Base-by-base conservation (phyloP, 2,888 invertebrate species). In the Drosophila antonietae region DNA sequence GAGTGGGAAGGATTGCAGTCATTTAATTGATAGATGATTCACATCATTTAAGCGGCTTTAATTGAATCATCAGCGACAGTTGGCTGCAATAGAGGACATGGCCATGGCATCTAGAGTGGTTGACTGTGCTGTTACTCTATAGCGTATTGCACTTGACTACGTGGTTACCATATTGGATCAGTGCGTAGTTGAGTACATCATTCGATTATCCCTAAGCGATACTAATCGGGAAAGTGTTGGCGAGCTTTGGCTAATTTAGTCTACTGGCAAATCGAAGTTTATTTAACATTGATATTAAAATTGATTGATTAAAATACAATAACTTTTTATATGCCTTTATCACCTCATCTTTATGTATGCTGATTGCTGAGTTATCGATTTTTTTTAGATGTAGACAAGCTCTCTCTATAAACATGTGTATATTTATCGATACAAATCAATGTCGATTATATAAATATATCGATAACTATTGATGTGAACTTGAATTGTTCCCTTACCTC, bases 11-110 rank as follows among this genome's bases (percentile, higher is more conserved):
- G 37, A 53, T 44, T 74, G 64, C 57, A 75, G 41, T 61, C 49
- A 64, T 41, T 46, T 39, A 46, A 65, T 73, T 78, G 51, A 74
- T 64, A 61, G 64, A 76, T 76, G 64, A 76, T 47, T 52, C 20
- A 18, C 51, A 28, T 46, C 23, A 69, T 55, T 69, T 61, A 57
- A 73, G 69, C 44, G 41, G 46, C 18, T 53, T 53, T 53, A 53
- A 53, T 53, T 53, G 52, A 35, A 51, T 51, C 14, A 51, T 51
- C 51, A 35, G 51, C 33, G 20, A 35, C 51, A 8, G 20, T 14
- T 35, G 12, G 35, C 35, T 8, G 33, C 20, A 20, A 14, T 20
- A 6, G 20, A 14, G 9, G 31, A 5, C 47, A 15, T n/a, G 15
- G 4, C 15, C n/a, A 28, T 47, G 47, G 15, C 9, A 9, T 15